These are phyloP conservation scores for Ichneumon xanthorius DNA, from an alignment of 2,888 invertebrate genomes.

Conservation along the genomic window DNA sequence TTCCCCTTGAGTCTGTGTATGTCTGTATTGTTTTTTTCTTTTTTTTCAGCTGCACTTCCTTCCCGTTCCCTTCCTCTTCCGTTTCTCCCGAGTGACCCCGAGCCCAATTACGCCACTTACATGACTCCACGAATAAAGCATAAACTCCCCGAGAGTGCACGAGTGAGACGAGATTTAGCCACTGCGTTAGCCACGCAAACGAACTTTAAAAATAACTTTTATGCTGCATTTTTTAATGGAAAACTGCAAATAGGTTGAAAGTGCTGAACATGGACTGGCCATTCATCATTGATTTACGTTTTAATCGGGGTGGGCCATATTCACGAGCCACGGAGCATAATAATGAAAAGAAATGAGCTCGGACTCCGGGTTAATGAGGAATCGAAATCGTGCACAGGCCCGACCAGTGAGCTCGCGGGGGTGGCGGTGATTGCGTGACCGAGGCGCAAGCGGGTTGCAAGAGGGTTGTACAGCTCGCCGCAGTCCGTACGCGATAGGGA, in stretches of 20 bases:
- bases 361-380: slow-evolving; percentile 20
- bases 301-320: neutral
- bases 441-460: slow-evolving; percentile 16
- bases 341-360: slow-evolving; percentile 50
- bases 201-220: neutral
- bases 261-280: neutral
- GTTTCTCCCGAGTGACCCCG: slow-evolving; percentile 39
- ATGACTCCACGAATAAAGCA: slow-evolving; percentile 42
- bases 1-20: neutral
- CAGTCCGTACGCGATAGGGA: slow-evolving; percentile 38
- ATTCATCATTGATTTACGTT: neutral
- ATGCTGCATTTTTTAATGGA: neutral
- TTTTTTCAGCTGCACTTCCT: slow-evolving; percentile 39
- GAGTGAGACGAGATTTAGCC: neutral
- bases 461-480: slow-evolving; percentile 16
- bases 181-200: neutral
- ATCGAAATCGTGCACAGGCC: slow-evolving; percentile 47
- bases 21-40: neutral
- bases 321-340: slow-evolving; percentile 21
- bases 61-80: slow-evolving; percentile 51
- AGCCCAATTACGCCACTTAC: slow-evolving; percentile 46
- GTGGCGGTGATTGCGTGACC: slow-evolving; percentile 67
- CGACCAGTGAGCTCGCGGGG: slow-evolving; percentile 48
- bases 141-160: slow-evolving; percentile 16
- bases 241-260: neutral